Evolutionary conservation across 2,797 vertebrate genomes (phyloP).

Genomic region (Otus scops): DNA sequence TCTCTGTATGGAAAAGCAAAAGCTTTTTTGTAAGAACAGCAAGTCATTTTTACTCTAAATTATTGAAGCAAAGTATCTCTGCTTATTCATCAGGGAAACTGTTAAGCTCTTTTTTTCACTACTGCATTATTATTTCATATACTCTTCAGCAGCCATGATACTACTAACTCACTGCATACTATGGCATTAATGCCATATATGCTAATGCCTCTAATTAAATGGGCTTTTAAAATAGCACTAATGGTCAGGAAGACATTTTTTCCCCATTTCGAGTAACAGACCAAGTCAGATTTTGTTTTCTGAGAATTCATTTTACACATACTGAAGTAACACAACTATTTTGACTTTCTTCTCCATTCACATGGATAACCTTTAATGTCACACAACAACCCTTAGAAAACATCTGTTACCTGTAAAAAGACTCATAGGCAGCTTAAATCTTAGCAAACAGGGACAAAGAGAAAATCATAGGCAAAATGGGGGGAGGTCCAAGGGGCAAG

Average conservation of each 20-base stretch:
- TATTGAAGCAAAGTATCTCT: not conserved
- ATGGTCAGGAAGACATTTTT: not conserved
- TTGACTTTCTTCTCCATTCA: not conserved
- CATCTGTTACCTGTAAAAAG: not conserved
- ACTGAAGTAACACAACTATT: not conserved
- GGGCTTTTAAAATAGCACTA: not conserved
- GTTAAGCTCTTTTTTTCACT: not conserved
- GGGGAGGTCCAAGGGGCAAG: not conserved
- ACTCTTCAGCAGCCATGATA: not conserved
- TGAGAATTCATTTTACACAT: not conserved
- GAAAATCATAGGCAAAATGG: not conserved
- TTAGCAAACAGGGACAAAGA: not conserved
- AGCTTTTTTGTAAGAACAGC: not conserved
- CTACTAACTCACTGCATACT: not conserved
- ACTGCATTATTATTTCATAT: not conserved
- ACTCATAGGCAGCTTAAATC: not conserved
- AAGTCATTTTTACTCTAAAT: not conserved
- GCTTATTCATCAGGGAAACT: not conserved
- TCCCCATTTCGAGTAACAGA: not conserved
- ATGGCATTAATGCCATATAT: not conserved
- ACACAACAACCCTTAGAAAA: not conserved
- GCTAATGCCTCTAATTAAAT: not conserved
- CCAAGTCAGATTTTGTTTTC: not conserved
- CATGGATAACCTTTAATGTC: accelerated
- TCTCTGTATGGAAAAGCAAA: not conserved